Percentiles rank a stretch among this genome's conserved stretches.
These are phyloP conservation scores for Lasioglossum malachurum DNA, from an alignment of 2,888 invertebrate species.

Conservation along the genomic window DNA sequence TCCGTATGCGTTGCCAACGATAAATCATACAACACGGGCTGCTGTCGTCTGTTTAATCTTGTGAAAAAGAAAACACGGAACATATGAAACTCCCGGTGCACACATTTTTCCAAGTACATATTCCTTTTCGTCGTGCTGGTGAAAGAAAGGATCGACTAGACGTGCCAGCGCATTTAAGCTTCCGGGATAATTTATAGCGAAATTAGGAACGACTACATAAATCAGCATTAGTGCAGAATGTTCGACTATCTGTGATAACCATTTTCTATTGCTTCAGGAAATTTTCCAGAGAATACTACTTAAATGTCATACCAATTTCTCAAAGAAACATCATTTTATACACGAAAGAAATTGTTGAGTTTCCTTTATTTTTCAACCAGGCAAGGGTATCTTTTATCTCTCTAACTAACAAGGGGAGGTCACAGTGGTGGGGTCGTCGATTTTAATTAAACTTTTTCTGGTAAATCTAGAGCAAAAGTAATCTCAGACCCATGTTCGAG, in stretches of 20 bases:
- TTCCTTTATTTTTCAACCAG: neutral
- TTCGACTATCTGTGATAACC: neutral
- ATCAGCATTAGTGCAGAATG: neutral
- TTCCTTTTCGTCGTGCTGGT: neutral
- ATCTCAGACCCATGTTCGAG: too few species aligned
- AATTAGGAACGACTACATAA: neutral
- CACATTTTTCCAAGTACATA: neutral
- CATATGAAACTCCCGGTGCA: neutral
- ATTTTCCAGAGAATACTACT: neutral
- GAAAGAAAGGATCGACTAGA: neutral
- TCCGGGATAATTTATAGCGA: neutral
- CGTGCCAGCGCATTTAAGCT: too few species aligned
- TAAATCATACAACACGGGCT: slow-evolving; percentile 1
- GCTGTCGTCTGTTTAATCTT: slow-evolving; percentile 13
- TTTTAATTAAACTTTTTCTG: too few species aligned
- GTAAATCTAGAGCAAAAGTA: too few species aligned
- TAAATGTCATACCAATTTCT: neutral
- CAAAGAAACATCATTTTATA: too few species aligned
- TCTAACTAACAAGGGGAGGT: too few species aligned
- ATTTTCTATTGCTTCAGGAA: neutral
- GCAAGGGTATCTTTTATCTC: too few species aligned
- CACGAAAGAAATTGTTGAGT: neutral
- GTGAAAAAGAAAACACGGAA: neutral
- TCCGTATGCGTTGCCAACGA: slow-evolving; percentile 7
- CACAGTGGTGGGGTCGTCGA: too few species aligned